A percentile compares a stretch with the other conserved stretches of the same genome.
Evolutionary conservation across 53 echinoderm and acorn worm genomes (phyloP).

Genomic region (Glandiceps talaboti): DNA sequence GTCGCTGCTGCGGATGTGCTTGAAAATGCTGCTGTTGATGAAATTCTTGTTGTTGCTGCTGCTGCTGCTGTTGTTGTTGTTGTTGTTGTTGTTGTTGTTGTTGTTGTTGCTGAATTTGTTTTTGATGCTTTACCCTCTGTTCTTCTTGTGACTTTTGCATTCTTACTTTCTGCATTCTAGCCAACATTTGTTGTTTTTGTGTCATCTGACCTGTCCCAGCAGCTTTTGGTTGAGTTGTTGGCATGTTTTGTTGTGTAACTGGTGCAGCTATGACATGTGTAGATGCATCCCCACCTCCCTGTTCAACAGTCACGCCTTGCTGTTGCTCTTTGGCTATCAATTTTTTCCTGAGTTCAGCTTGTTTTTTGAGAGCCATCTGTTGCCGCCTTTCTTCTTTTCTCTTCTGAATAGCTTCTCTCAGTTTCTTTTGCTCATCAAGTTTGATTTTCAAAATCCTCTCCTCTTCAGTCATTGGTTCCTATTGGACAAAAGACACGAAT

Average conservation of each 20-base stretch:
- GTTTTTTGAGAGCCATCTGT: constrained; percentile 62
- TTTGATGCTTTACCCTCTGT: background rate
- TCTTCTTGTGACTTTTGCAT: too few species aligned
- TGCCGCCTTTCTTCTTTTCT: constrained; percentile 83
- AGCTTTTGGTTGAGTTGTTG: background rate
- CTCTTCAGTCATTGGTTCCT: constrained; percentile 57
- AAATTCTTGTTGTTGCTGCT: background rate
- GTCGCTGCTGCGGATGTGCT: constrained; percentile 16
- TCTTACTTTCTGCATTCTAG: constrained; percentile 10
- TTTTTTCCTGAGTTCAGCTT: constrained; percentile 77
- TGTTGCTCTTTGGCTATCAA: constrained; percentile 45
- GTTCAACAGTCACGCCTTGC: constrained; percentile 6
- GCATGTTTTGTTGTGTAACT: background rate
- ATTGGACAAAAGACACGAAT: background rate
- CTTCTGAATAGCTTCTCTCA: constrained; percentile 69
- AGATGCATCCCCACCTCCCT: constrained; percentile 2
- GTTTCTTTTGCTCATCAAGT: constrained; percentile 88
- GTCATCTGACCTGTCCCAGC: background rate
- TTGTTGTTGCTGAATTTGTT: constrained; percentile 3
- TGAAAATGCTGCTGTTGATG: background rate
- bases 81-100: constrained; percentile 2
- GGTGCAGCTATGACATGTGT: background rate
- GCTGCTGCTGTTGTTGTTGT: background rate
- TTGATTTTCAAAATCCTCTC: constrained; percentile 49
- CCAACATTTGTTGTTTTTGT: constrained; percentile 2